Conservation (phyloP, 2,113 vertebrate species). For the Trachemys scripta region DNA sequence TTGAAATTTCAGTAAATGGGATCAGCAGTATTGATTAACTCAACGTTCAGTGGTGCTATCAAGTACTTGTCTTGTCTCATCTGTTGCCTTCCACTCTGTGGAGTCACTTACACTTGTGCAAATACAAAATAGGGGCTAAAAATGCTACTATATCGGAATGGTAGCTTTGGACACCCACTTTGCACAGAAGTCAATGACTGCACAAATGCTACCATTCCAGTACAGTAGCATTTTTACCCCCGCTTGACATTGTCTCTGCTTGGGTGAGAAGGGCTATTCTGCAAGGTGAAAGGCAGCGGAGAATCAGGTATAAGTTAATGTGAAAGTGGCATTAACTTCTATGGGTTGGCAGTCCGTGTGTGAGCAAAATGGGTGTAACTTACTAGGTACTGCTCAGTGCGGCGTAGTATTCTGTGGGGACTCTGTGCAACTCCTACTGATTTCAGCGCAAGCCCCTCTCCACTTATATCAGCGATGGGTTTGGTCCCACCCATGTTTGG, state of each 20-base stretch:
- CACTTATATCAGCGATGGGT: not conserved
- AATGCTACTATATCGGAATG: not conserved
- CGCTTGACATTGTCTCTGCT: not conserved
- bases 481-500: too few relatives aligned
- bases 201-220: not conserved
- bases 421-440: not conserved
- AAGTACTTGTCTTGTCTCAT: constrained; percentile 51
- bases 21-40: constrained; percentile 50
- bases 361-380: not conserved
- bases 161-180: not conserved
- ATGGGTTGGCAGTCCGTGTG: not conserved
- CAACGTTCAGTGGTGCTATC: not conserved
- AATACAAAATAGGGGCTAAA: not conserved
- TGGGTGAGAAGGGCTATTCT: not conserved
- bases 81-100: constrained; percentile 31
- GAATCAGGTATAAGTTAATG: not conserved
- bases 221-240: not conserved
- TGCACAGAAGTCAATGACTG: not conserved
- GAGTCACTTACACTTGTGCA: constrained; percentile 23
- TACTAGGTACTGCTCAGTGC: not conserved
- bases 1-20: constrained; percentile 25
- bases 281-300: not conserved
- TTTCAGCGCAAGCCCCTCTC: not conserved
- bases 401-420: not conserved
- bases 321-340: not conserved